Evolutionary conservation across 2,113 vertebrate genomes (phyloP), one percentile per base, ranked within the genome.

Genomic region (Cavia aperea): DNA sequence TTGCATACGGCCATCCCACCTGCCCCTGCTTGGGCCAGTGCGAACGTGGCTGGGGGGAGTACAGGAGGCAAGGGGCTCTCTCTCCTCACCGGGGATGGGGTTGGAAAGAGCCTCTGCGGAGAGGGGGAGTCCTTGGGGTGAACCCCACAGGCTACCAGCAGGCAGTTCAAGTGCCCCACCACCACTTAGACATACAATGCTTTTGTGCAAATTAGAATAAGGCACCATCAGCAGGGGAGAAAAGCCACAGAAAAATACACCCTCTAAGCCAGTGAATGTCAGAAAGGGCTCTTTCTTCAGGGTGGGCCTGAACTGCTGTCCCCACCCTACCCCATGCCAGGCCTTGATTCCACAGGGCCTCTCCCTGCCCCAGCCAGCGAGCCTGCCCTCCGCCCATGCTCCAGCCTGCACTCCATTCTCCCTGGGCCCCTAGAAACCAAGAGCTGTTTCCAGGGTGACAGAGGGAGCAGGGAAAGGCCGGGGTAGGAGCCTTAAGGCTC

Each of bases 361-460:
- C 81, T 77, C 70, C 77, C 72, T 10, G 2, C 56, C 82, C 83
- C 85, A 39, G 33, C 91, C n/a, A 10, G 54, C n/a, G 75, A 81
- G 58, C 66, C 49, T 31, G 11, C 78, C 36, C 75, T 56, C 87
- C 51, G 19, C 65, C 33, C 72, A 39, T 23, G 54, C n/a, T 60
- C 72, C 39, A 75, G 23, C 39, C 66, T 46, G 72, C 75, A 65
- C 10, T 36, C 21, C 60, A 15, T 31, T 49, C 49, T 49, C 62
- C n/a, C 58, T 18, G 70, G 49, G 36, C 39, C 60, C 65, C 54
- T 62, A 89, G 89, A 86, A 83, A 91, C 43, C 1, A 26, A 95
- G 65, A 72, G 15, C 56, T 91, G 66, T 96, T 94, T 95, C 95
- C 90, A 94, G 86, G 89, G 87, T 91, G 86, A 93, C 36, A 23